phyloP scores from a whole-genome alignment of 2,888 invertebrate genomes.

The Eupithecia vulgata region DNA sequence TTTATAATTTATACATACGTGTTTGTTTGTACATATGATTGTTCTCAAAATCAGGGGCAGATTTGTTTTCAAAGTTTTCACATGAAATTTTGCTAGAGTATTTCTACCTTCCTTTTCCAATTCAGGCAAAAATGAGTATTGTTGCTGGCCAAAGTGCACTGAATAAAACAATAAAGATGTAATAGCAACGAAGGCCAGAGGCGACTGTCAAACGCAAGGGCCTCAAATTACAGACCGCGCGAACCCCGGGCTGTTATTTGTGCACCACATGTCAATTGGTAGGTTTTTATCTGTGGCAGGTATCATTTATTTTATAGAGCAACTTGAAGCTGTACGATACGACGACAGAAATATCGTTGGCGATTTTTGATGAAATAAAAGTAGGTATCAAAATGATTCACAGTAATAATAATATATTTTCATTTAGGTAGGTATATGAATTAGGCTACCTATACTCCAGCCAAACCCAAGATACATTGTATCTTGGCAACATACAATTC shows the following conservation, averaged over 20 bases:
- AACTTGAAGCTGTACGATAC: neutral
- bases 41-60: no score
- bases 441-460: no score
- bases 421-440: no score
- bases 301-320: neutral
- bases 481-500: no score
- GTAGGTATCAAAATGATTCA: neutral
- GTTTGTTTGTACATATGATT: no score
- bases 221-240: conserved; percentile 26
- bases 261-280: conserved; percentile 25
- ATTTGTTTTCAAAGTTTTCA: neutral
- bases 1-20: no score
- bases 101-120: neutral
- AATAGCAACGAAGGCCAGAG: conserved; percentile 9
- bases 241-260: conserved; percentile 14
- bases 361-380: neutral
- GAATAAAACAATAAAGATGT: neutral
- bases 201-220: conserved; percentile 28
- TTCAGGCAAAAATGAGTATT: neutral
- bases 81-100: neutral
- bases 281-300: conserved; percentile 3
- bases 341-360: neutral
- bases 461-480: neutral
- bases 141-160: neutral
- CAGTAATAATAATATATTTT: neutral